These are phyloP conservation scores for Nasonia vitripennis DNA, from an alignment of 1,140 invertebrate species.

Conservation along the genomic window DNA sequence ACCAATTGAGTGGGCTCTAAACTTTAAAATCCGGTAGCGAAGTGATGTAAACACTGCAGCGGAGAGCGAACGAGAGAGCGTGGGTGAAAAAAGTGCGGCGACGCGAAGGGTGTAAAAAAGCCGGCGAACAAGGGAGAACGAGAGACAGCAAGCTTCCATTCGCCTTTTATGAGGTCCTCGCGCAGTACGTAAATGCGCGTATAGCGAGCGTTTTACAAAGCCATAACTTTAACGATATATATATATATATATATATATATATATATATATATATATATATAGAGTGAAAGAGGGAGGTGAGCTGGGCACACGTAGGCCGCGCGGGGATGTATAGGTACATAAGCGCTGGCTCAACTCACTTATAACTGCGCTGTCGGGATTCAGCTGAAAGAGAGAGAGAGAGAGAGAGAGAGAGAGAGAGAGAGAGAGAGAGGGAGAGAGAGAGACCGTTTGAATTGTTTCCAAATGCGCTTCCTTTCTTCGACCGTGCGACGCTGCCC, in stretches of 20 bases:
- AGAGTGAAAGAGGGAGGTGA: not conserved
- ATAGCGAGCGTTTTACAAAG: slow-evolving; percentile 47
- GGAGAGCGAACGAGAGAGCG: not conserved
- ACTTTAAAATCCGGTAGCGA: slow-evolving; percentile 40
- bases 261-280: slow-evolving; percentile 23
- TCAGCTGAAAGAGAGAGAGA: slow-evolving; percentile 7
- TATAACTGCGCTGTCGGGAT: slow-evolving; percentile 21
- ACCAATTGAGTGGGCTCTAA: slow-evolving; percentile 32
- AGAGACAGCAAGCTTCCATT: slow-evolving; percentile 42
- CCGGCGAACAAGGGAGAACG: slow-evolving; percentile 12
- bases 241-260: slow-evolving; percentile 16
- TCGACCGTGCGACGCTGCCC: not conserved
- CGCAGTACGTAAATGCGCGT: slow-evolving; percentile 54
- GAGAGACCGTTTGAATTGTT: slow-evolving; percentile 49
- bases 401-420: too few relatives aligned
- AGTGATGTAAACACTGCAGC: not conserved
- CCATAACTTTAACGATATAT: slow-evolving; percentile 52
- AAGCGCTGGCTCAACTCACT: slow-evolving; percentile 28
- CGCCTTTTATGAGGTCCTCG: slow-evolving; percentile 53
- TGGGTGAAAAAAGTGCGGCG: not conserved
- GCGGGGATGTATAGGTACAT: not conserved
- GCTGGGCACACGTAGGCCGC: not conserved
- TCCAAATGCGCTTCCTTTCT: slow-evolving; percentile 44
- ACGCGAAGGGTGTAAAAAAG: slow-evolving; percentile 37
- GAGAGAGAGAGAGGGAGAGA: not conserved